Conservation (phyloP, 1,140 invertebrate genomes). For the Branchinecta lindahli region DNA sequence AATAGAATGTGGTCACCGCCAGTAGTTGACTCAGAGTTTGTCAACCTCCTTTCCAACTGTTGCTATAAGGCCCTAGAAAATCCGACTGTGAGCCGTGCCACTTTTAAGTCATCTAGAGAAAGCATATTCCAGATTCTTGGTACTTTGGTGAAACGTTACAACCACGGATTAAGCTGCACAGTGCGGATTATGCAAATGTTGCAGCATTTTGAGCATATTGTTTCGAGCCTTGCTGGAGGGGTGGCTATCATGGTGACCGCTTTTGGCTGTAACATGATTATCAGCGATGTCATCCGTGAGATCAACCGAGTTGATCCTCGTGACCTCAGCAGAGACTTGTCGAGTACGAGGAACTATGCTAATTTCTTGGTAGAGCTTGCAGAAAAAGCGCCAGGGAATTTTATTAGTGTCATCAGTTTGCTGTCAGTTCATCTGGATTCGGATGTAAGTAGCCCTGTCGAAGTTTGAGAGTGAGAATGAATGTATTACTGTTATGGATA, state of each 20-base stretch:
- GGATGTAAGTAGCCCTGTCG: conserved; percentile 33
- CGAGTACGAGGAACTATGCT: conserved; percentile 44
- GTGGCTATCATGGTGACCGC: conserved; percentile 46
- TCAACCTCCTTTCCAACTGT: conserved; percentile 48
- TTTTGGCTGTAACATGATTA: conserved; percentile 44
- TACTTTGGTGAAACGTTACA: conserved; percentile 60
- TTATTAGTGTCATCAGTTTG: conserved; percentile 44
- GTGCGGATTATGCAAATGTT: conserved; percentile 52
- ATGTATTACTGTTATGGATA: no score
- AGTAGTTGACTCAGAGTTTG: conserved; percentile 62
- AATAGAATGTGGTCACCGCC: conserved; percentile 62
- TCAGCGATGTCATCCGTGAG: conserved; percentile 54
- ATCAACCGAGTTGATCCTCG: conserved; percentile 42
- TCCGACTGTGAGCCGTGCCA: conserved; percentile 36
- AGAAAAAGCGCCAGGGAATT: conserved; percentile 42
- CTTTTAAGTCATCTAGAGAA: conserved; percentile 46
- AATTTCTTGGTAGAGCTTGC: conserved; percentile 52
- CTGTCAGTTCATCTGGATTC: conserved; percentile 40
- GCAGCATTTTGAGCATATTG: conserved; percentile 52
- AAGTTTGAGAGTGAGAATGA: neutral
- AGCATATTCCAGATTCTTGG: conserved; percentile 60
- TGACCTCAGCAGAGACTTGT: conserved; percentile 36
- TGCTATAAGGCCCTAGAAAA: conserved; percentile 61
- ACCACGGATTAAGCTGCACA: conserved; percentile 50
- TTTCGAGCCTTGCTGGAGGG: conserved; percentile 45